Conservation (phyloP, 2,888 invertebrate genomes). For the Protonemura montana region DNA sequence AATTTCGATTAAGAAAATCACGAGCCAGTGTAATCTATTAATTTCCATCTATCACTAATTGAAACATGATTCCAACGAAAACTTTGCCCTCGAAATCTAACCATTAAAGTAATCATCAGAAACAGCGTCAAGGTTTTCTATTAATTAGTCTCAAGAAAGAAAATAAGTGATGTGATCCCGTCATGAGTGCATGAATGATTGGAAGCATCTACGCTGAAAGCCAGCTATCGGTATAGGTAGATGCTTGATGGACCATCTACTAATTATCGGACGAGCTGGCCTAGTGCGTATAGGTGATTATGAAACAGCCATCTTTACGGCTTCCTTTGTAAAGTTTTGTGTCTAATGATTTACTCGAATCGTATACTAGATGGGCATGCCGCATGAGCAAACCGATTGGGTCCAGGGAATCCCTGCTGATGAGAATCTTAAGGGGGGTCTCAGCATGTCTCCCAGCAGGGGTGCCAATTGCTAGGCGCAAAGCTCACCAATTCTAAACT, state of each 20-base stretch:
- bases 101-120: slow-evolving; percentile 14
- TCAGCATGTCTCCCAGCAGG: slow-evolving; percentile 41
- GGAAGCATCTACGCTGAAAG: slow-evolving; percentile 18
- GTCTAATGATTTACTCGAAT: slow-evolving; percentile 19
- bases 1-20: slow-evolving; percentile 7
- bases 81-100: not conserved
- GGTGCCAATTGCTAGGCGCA: slow-evolving; percentile 5
- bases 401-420: slow-evolving; percentile 46
- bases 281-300: slow-evolving; percentile 32
- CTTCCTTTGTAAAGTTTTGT: slow-evolving; percentile 34
- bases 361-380: slow-evolving; percentile 22
- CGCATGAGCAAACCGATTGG: slow-evolving; percentile 34
- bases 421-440: slow-evolving; percentile 49
- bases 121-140: slow-evolving; percentile 31
- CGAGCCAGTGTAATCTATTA: not conserved
- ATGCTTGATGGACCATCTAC: slow-evolving; percentile 1
- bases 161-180: slow-evolving; percentile 33
- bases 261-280: slow-evolving; percentile 31
- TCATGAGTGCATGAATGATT: slow-evolving; percentile 38
- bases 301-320: slow-evolving; percentile 40
- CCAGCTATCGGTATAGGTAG: not conserved
- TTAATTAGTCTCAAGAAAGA: slow-evolving; percentile 34
- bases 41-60: slow-evolving; percentile 19
- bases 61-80: slow-evolving; percentile 2
- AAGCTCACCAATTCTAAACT: slow-evolving; percentile 8